A percentile compares a stretch with the other conserved stretches of the same genome.
Conservation (phyloP, 1,140 invertebrate species). For the Probaryconus sp. region DNA sequence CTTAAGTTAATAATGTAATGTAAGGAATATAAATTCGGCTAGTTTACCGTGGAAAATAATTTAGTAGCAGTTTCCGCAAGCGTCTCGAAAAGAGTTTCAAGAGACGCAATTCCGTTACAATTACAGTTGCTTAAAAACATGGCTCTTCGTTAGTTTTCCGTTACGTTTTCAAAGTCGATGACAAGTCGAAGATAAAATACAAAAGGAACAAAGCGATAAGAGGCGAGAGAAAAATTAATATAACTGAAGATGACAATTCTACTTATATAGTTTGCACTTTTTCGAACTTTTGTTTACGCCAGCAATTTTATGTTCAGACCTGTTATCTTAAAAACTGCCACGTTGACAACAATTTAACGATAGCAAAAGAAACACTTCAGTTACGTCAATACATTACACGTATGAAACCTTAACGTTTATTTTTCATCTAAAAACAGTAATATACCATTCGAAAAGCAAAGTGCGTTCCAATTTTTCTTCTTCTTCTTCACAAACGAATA, state of each 20-base stretch:
- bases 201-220: constrained; percentile 11
- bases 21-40: constrained; percentile 6
- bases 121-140: constrained; percentile 26
- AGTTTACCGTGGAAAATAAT: constrained; percentile 28
- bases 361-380: too few relatives aligned
- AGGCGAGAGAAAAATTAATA: constrained; percentile 22
- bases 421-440: too few relatives aligned
- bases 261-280: constrained; percentile 14
- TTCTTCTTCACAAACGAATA: too few relatives aligned
- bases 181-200: constrained; percentile 38
- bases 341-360: too few relatives aligned
- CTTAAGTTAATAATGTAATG: too few relatives aligned
- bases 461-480: too few relatives aligned
- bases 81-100: constrained; percentile 22
- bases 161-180: constrained; percentile 34
- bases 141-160: constrained; percentile 25
- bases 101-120: constrained; percentile 35
- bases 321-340: too few relatives aligned
- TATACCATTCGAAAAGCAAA: too few relatives aligned
- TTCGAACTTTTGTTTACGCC: constrained; percentile 2
- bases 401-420: too few relatives aligned
- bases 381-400: too few relatives aligned
- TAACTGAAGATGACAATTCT: constrained; percentile 12
- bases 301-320: too few relatives aligned
- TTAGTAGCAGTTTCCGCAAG: constrained; percentile 17